phyloP scores from a whole-genome alignment of 2,797 vertebrate genomes.

The Coracias cyanogaster region DNA sequence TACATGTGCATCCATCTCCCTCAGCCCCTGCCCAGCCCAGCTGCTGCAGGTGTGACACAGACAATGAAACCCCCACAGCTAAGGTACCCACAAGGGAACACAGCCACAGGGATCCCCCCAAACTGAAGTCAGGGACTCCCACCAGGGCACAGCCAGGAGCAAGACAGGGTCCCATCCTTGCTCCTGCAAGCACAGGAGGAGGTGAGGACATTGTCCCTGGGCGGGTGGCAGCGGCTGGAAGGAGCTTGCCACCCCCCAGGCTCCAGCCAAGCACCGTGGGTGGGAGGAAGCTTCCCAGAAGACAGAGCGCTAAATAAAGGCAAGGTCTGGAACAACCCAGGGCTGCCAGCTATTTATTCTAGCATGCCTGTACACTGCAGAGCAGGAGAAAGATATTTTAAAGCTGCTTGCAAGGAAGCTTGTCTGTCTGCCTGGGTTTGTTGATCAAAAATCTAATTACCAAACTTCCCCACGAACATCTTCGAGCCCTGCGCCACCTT shows the following conservation, averaged over 20 bases:
- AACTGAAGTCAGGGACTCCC: background rate
- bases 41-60: rapidly evolving
- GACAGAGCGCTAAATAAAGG: slow-evolving; percentile 48
- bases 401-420: background rate
- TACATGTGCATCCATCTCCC: rapidly evolving
- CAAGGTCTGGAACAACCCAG: slow-evolving; percentile 18
- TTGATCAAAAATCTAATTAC: background rate
- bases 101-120: rapidly evolving
- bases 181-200: background rate
- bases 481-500: background rate
- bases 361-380: background rate
- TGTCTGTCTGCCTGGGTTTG: background rate
- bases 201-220: background rate
- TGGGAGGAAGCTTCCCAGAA: slow-evolving; percentile 56
- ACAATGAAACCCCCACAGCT: rapidly evolving
- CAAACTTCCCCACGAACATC: background rate
- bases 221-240: background rate
- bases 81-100: rapidly evolving
- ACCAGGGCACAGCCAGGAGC: rapidly evolving
- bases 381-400: slow-evolving; percentile 2
- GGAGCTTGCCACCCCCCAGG: background rate
- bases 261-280: background rate
- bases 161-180: rapidly evolving
- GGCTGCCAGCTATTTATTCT: slow-evolving; percentile 59
- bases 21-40: background rate